Evolutionary conservation across 2,797 vertebrate species (phyloP).

Genomic region (Oophaga sylvatica): DNA sequence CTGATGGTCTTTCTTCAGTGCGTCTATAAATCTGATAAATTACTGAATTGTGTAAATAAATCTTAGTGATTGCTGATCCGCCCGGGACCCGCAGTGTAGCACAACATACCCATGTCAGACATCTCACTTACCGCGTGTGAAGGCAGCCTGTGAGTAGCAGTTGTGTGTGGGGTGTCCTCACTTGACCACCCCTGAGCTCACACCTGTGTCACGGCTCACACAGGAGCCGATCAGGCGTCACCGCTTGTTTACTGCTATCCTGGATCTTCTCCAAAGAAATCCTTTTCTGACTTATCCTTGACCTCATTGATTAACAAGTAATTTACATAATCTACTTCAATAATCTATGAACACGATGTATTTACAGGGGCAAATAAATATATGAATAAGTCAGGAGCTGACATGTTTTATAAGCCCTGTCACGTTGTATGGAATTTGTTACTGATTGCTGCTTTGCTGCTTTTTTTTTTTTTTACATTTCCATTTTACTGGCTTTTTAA

Average conservation of each 20-base stretch:
- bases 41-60: background rate
- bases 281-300: background rate
- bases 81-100: background rate
- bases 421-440: background rate
- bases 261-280: background rate
- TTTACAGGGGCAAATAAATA: background rate
- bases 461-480: background rate
- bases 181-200: slow-evolving; percentile 23
- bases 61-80: background rate
- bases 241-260: slow-evolving; percentile 4
- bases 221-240: background rate
- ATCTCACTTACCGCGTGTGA: background rate
- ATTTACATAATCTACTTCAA: background rate
- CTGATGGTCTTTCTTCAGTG: too few species aligned
- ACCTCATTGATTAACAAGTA: background rate
- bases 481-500: too few species aligned
- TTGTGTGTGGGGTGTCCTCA: slow-evolving; percentile 34
- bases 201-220: background rate
- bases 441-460: background rate
- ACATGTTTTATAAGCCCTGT: background rate
- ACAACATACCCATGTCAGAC: slow-evolving; percentile 28
- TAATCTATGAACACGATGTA: background rate
- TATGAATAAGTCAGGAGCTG: background rate
- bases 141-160: too few species aligned
- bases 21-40: too few species aligned